These are phyloP conservation scores for human DNA, from an alignment of 2,113 vertebrate genomes.

Conservation along the genomic window GRCh38 chr2:170026501-170027000, in stretches of 20 bases:
- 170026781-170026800: neutral
- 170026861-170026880: neutral
- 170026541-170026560: neutral
- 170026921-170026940: neutral
- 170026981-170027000: neutral
- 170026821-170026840: neutral
- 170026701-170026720: neutral
- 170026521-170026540: neutral
- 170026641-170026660: conserved; percentile 21
- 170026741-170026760: neutral
- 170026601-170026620: neutral
- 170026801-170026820: neutral
- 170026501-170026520: neutral
- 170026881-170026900: neutral
- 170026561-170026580: neutral
- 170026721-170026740: neutral
- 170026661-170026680: neutral
- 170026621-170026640: conserved; percentile 6
- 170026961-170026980: neutral
- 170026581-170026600: neutral
- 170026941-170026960: conserved; percentile 4
- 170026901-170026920: conserved; percentile 20
- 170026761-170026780: neutral
- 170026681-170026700: conserved; percentile 12
- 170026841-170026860: neutral